A percentile compares a stretch with the other conserved stretches of the same genome.
phyloP scores from a whole-genome alignment of 2,797 vertebrate species.

The Eurystomus glaucurus region DNA sequence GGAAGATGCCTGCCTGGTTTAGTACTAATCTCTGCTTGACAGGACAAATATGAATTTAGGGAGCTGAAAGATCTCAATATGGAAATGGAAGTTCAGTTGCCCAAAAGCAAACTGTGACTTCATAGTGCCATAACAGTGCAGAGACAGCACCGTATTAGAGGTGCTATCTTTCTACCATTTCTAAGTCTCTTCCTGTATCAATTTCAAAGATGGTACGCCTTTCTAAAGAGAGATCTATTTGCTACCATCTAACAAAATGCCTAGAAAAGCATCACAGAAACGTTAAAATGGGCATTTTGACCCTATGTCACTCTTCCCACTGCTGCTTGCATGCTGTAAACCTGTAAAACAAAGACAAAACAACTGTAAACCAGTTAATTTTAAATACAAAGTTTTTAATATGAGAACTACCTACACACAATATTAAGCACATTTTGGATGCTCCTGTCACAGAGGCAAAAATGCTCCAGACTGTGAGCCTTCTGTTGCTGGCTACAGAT shows the following conservation, averaged over 20 bases:
- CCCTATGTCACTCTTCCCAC: not conserved
- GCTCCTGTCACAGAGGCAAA: not conserved
- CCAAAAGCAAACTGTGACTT: not conserved
- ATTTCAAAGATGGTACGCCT: not conserved
- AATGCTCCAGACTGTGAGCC: constrained; percentile 43
- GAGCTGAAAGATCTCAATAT: not conserved
- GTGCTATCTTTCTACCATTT: not conserved
- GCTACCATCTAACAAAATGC: not conserved
- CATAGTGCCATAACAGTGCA: not conserved
- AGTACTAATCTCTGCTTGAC: not conserved
- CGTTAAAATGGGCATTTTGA: not conserved
- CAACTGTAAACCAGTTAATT: not conserved
- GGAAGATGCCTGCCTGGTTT: not conserved
- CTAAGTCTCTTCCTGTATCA: not conserved
- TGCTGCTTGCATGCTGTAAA: not conserved
- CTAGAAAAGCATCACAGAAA: not conserved
- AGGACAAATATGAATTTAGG: not conserved
- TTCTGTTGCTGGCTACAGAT: constrained; percentile 56
- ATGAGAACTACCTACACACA: not conserved
- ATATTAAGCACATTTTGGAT: not conserved
- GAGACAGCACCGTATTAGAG: not conserved
- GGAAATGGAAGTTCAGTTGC: not conserved
- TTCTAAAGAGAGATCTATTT: not conserved
- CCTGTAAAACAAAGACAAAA: not conserved
- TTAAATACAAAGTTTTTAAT: not conserved